phyloP scores from a whole-genome alignment of 2,888 invertebrate species.

The Schrankia costaestrigalis region DNA sequence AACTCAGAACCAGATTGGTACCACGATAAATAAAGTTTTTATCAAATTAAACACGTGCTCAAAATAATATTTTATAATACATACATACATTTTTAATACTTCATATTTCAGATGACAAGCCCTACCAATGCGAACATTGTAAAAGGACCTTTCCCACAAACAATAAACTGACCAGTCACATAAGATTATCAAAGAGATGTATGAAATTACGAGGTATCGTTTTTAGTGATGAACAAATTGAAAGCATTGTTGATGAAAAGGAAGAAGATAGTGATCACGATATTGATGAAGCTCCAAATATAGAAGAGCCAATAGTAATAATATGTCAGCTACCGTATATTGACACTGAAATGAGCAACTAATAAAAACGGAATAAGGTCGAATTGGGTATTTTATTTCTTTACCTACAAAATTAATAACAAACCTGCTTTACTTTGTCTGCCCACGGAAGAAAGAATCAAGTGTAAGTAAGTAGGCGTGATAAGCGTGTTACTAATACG shows the following conservation, averaged over 20 bases:
- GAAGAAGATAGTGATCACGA: neutral
- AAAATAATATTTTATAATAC: too few relatives aligned
- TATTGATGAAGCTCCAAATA: neutral
- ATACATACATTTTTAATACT: neutral
- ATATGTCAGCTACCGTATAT: slow-evolving; percentile 21
- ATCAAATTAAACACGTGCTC: too few relatives aligned
- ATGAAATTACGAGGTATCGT: slow-evolving; percentile 1
- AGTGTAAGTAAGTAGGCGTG: too few relatives aligned
- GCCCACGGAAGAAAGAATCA: too few relatives aligned
- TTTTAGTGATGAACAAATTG: too few relatives aligned
- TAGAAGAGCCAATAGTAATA: too few relatives aligned
- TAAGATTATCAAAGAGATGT: slow-evolving; percentile 26
- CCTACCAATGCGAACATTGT: slow-evolving; percentile 46
- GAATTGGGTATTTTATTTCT: neutral
- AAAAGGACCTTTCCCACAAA: slow-evolving; percentile 29
- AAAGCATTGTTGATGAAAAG: neutral
- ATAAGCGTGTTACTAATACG: too few relatives aligned
- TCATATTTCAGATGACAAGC: slow-evolving; percentile 46
- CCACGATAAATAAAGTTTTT: too few relatives aligned
- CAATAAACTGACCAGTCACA: slow-evolving; percentile 35
- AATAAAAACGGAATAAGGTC: slow-evolving; percentile 2
- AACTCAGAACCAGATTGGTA: too few relatives aligned
- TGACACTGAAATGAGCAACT: slow-evolving; percentile 26
- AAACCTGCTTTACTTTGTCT: neutral
- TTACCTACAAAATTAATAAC: neutral